phyloP scores from a whole-genome alignment of 2,888 invertebrate species.

The Tigriopus californicus region DNA sequence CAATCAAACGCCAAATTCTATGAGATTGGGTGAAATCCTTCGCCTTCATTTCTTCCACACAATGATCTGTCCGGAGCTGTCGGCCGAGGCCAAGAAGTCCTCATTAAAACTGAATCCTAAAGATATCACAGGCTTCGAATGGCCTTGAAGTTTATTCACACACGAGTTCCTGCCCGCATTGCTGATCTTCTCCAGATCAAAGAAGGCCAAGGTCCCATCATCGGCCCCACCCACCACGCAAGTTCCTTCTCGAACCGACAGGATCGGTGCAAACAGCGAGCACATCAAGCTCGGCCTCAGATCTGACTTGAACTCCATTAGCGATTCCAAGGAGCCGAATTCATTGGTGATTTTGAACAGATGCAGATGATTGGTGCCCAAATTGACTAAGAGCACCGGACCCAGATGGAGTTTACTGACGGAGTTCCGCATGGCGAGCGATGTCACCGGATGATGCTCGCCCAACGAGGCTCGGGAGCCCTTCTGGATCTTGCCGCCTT shows the following conservation, averaged over 20 bases:
- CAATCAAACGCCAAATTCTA: too few species aligned
- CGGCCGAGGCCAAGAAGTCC: constrained; percentile 62
- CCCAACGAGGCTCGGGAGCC: not conserved
- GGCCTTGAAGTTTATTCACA: constrained; percentile 47
- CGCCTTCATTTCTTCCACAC: constrained; percentile 41
- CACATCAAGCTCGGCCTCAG: not conserved
- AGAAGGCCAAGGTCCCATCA: constrained; percentile 56
- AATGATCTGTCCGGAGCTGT: constrained; percentile 56
- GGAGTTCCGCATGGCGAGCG: not conserved
- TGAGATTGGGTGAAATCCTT: too few species aligned
- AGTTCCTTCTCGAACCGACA: not conserved
- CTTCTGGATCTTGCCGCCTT: constrained; percentile 4
- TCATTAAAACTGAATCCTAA: constrained; percentile 75
- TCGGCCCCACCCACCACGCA: constrained; percentile 50
- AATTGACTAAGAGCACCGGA: not conserved
- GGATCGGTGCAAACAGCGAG: not conserved
- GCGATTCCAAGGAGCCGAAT: not conserved
- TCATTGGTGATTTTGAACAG: constrained; percentile 1
- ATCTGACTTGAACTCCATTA: not conserved
- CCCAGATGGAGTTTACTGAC: not conserved
- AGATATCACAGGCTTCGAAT: constrained; percentile 60
- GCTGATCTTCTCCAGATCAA: constrained; percentile 40
- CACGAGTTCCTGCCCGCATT: constrained; percentile 28
- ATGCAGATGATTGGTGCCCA: not conserved
- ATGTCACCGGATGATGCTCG: not conserved